Evolutionary conservation across 2,113 vertebrate species (phyloP).

Genomic region (Salvelinus fontinalis): DNA sequence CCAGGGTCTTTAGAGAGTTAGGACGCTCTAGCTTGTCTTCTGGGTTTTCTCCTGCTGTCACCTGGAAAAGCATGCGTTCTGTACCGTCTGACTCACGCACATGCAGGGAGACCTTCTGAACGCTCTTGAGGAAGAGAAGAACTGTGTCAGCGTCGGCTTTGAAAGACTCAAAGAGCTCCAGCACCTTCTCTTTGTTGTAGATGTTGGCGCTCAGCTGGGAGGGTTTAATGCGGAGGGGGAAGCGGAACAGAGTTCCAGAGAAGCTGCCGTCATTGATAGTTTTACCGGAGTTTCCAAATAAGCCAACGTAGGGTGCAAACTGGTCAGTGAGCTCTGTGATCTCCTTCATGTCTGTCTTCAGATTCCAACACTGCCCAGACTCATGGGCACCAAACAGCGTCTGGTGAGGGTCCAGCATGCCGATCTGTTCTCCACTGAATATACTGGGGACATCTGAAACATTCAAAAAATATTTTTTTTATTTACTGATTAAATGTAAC

Average conservation of each 20-base stretch:
- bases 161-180: conserved; percentile 96
- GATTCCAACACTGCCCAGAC: conserved; percentile 97
- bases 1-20: conserved; percentile 84
- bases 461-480: conserved; percentile 14
- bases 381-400: conserved; percentile 92
- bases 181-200: conserved; percentile 93
- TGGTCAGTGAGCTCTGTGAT: conserved; percentile 89
- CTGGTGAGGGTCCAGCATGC: conserved; percentile 97
- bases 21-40: conserved; percentile 83
- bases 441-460: conserved; percentile 94
- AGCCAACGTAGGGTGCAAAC: conserved; percentile 88
- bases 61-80: conserved; percentile 88
- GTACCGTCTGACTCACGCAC: conserved; percentile 87
- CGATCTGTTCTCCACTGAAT: conserved; percentile 97
- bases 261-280: conserved; percentile 84
- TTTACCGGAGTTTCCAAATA: conserved; percentile 91
- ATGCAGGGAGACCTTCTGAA: conserved; percentile 89
- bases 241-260: conserved; percentile 95
- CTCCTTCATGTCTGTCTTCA: conserved; percentile 90
- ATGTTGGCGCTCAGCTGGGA: conserved; percentile 92
- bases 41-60: conserved; percentile 82
- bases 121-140: conserved; percentile 92
- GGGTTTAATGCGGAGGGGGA: conserved; percentile 89
- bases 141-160: conserved; percentile 94
- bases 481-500: background rate